A percentile compares a stretch with the other conserved stretches of the same genome.
These are phyloP conservation scores for Drosophila siamana DNA, from an alignment of 2,888 invertebrate species.

Conservation along the genomic window DNA sequence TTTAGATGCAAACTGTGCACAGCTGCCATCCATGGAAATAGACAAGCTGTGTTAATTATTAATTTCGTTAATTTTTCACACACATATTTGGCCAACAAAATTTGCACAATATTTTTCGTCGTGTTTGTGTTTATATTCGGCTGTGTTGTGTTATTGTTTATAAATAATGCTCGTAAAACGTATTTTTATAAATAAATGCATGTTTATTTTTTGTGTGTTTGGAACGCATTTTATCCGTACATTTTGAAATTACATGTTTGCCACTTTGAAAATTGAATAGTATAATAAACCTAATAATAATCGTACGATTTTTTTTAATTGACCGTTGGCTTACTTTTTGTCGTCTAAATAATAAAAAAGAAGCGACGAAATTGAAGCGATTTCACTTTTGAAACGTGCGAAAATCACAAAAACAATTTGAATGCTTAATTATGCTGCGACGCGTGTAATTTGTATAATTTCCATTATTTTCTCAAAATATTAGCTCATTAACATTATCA, in stretches of 20 bases:
- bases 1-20: slow-evolving; percentile 32
- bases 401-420: slow-evolving; percentile 38
- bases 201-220: slow-evolving; percentile 25
- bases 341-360: background rate
- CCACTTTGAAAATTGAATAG: slow-evolving; percentile 9
- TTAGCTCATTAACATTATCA: slow-evolving; percentile 3
- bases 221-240: slow-evolving; percentile 9
- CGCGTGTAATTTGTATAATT: slow-evolving; percentile 31
- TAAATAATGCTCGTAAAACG: slow-evolving; percentile 45
- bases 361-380: slow-evolving; percentile 14
- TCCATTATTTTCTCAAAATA: slow-evolving; percentile 16
- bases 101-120: slow-evolving; percentile 19
- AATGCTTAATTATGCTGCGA: slow-evolving; percentile 37
- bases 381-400: slow-evolving; percentile 51
- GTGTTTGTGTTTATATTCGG: slow-evolving; percentile 35
- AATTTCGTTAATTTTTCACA: slow-evolving; percentile 49
- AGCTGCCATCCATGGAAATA: slow-evolving; percentile 27
- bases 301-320: slow-evolving; percentile 1
- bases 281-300: slow-evolving; percentile 15
- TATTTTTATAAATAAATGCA: slow-evolving; percentile 41
- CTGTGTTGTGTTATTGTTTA: slow-evolving; percentile 37
- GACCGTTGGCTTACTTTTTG: slow-evolving; percentile 37
- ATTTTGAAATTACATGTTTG: slow-evolving; percentile 14
- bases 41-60: slow-evolving; percentile 36
- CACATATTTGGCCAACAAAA: slow-evolving; percentile 13